These are phyloP conservation scores for Sitta europaea DNA, from an alignment of 2,113 vertebrate species.

Conservation along the genomic window DNA sequence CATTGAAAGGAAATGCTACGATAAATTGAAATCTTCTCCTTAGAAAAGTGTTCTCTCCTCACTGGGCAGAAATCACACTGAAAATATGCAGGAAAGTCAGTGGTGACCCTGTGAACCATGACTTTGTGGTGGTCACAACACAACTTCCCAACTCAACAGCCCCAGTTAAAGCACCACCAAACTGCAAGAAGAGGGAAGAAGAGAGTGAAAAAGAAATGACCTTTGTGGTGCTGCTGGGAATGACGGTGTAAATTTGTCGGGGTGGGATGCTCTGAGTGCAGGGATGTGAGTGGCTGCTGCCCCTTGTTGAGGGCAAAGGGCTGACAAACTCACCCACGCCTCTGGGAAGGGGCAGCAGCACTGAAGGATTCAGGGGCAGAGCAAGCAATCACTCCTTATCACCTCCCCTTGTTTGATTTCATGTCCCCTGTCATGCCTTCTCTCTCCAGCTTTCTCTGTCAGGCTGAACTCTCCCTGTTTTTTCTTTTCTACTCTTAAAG, in stretches of 20 bases:
- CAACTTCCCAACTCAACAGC: background rate
- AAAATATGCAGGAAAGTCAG: background rate
- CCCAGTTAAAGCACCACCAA: background rate
- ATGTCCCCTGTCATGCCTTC: background rate
- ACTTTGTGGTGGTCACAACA: background rate
- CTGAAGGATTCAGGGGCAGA: background rate
- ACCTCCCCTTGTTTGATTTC: background rate
- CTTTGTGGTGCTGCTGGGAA: background rate
- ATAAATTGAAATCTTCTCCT: background rate
- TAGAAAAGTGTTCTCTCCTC: background rate
- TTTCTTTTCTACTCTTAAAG: background rate
- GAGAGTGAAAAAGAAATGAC: fast-evolving
- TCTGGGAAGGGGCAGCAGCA: background rate
- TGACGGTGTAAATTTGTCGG: fast-evolving
- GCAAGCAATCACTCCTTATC: background rate
- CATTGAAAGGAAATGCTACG: background rate
- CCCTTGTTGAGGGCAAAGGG: background rate
- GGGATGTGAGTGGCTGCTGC: background rate
- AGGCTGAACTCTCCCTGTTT: background rate
- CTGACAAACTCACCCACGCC: background rate
- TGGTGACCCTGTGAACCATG: background rate
- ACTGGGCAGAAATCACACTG: background rate
- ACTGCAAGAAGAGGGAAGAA: background rate
- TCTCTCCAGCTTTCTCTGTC: background rate
- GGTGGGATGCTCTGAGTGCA: background rate